Evolutionary conservation across 2,113 vertebrate genomes (phyloP), one percentile per base, ranked within the genome.

Genomic region (Sisor rabdophorus): DNA sequence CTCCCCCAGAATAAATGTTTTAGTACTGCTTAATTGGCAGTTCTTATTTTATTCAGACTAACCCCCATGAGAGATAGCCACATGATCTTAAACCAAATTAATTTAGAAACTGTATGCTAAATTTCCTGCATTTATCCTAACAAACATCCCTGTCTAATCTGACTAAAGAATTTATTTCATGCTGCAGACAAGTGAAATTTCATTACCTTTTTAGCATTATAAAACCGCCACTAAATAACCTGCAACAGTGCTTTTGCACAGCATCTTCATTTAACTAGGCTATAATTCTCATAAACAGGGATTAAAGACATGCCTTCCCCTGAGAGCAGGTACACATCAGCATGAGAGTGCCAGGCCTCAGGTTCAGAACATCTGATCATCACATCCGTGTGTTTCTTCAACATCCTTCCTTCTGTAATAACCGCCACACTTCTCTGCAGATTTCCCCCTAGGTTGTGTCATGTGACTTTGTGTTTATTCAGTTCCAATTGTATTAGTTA

Each of bases 251-350:
- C 64, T 77, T 82, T 78, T 73, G 75, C 81, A 58, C 80, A 59
- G 32, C 32, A 54, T 28, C 22, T 30, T 28, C 67, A 54, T 58
- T 76, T 67, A 54, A 64, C 48, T 65, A 54, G 16, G 10, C 48
- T 54, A 53, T 64, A 48, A 61, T 52, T 63, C 73, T 52, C 58
- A 32, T 24, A 52, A 50, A 48, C 73, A 75, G 32, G 19, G 59
- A 79, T 75, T 76, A 72, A 75, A 79, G 84, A 83, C 80, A 30
- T 81, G 85, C 84, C 64, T 24, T n/a, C 16, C 24, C 54, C 17
- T 61, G 58, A 36, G 69, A 55, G 26, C 63, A 65, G 61, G 36
- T 28, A 26, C 24, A 30, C 10, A 20, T 68, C 47, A 50, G 64
- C 64, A 48, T 22, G 17, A 36, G 24, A 68, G 47, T 17, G 20